Conservation (phyloP, 2,797 vertebrate genomes). For the Coracias cyanogaster region DNA sequence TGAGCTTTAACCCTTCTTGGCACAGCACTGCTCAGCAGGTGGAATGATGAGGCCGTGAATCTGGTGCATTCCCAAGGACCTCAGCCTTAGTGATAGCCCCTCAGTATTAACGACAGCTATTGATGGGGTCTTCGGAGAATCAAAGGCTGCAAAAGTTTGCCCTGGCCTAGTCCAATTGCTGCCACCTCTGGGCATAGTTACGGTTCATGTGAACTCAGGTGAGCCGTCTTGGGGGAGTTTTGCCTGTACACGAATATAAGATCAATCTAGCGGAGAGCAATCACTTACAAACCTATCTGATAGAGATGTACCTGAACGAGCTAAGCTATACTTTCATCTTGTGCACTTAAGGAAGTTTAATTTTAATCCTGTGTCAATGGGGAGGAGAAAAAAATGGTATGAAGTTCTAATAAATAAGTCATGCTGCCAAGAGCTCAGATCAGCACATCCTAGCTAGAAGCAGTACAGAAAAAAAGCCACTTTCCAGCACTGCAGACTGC, state of each 20-base stretch:
- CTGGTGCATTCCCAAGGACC: accelerated
- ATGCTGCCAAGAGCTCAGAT: neutral
- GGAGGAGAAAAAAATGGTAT: neutral
- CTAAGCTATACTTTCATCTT: conserved; percentile 4
- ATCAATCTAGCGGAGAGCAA: neutral
- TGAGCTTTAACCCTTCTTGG: neutral
- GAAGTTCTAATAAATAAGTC: conserved; percentile 58
- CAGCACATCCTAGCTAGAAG: conserved; percentile 50
- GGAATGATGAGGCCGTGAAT: neutral
- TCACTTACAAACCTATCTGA: neutral
- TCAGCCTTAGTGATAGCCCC: neutral
- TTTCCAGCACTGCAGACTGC: conserved; percentile 17
- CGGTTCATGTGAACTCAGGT: neutral
- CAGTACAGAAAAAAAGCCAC: neutral
- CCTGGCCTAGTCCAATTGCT: neutral
- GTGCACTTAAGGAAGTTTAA: neutral
- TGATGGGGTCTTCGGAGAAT: neutral
- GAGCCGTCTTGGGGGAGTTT: accelerated
- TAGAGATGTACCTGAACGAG: neutral
- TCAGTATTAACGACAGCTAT: neutral
- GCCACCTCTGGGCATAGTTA: neutral
- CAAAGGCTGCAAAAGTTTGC: neutral
- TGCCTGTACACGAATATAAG: neutral
- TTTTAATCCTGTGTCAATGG: conserved; percentile 34
- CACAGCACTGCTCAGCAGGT: neutral